phyloP scores from a whole-genome alignment of 2,113 vertebrate genomes.

The Prunella fulvescens region DNA sequence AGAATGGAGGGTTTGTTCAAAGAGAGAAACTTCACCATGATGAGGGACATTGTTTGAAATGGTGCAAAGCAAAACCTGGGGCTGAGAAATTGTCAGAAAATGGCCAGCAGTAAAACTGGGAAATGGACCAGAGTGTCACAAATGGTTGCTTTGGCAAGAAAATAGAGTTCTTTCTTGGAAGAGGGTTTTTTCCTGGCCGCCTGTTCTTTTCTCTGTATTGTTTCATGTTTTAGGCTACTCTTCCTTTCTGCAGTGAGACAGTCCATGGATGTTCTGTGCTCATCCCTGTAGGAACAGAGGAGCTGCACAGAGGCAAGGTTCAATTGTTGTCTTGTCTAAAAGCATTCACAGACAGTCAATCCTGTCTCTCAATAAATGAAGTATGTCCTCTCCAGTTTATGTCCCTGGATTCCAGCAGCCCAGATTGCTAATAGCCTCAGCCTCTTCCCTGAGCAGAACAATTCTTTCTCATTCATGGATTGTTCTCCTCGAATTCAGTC shows the following conservation, averaged over 20 bases:
- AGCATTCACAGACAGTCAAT: not conserved
- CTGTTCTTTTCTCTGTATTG: not conserved
- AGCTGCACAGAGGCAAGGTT: not conserved
- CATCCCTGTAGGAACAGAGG: not conserved
- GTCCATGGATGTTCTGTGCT: not conserved
- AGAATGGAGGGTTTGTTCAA: not conserved
- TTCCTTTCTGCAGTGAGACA: not conserved
- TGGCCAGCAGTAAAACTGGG: not conserved
- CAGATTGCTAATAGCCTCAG: not conserved
- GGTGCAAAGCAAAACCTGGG: not conserved
- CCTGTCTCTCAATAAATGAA: not conserved
- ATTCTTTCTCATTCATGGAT: not conserved
- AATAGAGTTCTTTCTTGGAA: not conserved
- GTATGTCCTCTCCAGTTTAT: slow-evolving; percentile 29
- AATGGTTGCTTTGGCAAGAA: not conserved
- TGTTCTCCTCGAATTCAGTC: not conserved
- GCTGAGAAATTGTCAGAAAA: not conserved
- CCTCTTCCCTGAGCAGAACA: not conserved
- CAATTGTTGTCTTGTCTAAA: not conserved
- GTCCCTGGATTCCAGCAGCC: not conserved
- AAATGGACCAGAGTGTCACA: not conserved
- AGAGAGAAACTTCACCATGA: not conserved
- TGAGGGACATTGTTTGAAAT: not conserved
- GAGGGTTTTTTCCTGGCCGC: not conserved
- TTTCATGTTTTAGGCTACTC: not conserved